Evolutionary conservation across 2,113 vertebrate genomes (phyloP), one percentile per base, ranked within the genome.

Genomic region (Bubo blakistoni): DNA sequence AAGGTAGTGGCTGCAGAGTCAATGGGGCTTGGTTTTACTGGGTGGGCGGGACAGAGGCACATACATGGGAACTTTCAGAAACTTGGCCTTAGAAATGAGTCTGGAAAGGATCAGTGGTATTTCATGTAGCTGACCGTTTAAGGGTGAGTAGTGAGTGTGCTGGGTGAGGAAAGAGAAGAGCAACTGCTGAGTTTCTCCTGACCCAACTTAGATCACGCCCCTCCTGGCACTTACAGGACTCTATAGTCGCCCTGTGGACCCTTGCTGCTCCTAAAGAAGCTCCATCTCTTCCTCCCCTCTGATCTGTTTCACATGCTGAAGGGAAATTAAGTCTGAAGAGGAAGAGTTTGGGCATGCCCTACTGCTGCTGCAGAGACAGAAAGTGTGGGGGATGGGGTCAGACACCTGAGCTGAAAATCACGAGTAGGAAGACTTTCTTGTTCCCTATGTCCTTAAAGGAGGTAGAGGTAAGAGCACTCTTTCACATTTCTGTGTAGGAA

Each of bases 141-240:
- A 80, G 27, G 29, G 40, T 40, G 7, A 42, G 11, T 13, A 32
- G 11, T 8, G 32, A 58, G 8, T 16, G 13, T 63, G 27, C 30
- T 76, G 24, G 8, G 6, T 36, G 36, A 78, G 11, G 13, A 81
- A 70, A 76, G 32, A 74, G 36, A 66, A 77, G 69, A 92, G 16
- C 2, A 2, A 44, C 40, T 65, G 36, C 36, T 54, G 40, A 62
- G 6, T 36, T 78, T 84, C 32, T 74, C 14, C 63, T 49, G 16
- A 36, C 5, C 19, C 74, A 78, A 8, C 2, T 7, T 9, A 25
- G 20, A 16, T 87, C 27, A 70, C 0, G 0, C 3, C 14, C 3
- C 8, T 81, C 16, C 38, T 42, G n/a, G 7, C 10, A 34, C 1
- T 9, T 24, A 30, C 3, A 62, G 27, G 30, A 58, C 26, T 54